A percentile compares a stretch with the other conserved stretches of the same genome.
These are phyloP conservation scores for Thripadectes ignobilis DNA, from an alignment of 2,797 vertebrate genomes.

Conservation along the genomic window DNA sequence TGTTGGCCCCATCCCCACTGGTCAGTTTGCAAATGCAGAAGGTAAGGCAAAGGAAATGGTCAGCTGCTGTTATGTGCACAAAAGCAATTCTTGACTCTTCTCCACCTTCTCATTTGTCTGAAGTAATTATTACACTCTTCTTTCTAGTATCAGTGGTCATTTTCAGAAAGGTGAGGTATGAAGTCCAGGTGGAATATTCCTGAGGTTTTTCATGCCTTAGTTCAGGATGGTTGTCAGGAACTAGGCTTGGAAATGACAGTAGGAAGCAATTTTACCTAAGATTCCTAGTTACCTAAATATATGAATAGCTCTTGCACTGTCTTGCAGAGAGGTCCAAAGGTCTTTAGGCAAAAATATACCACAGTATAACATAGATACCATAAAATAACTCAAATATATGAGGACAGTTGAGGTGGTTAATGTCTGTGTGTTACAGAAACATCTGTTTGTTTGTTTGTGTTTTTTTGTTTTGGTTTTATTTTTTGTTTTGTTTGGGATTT, in stretches of 20 bases:
- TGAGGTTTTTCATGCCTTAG: neutral
- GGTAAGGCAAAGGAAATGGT: neutral
- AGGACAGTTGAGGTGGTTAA: neutral
- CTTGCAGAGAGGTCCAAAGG: neutral
- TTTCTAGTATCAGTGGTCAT: neutral
- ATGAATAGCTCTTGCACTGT: neutral
- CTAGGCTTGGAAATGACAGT: neutral
- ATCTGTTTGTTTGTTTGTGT: too few species aligned
- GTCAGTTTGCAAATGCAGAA: neutral
- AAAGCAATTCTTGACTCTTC: neutral
- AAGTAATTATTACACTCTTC: neutral
- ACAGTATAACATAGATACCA: neutral
- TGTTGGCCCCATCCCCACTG: neutral
- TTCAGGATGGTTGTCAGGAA: neutral
- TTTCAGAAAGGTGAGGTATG: neutral
- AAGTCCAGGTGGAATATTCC: neutral
- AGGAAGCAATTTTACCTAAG: neutral
- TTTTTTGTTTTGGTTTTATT: too few species aligned
- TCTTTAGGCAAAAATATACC: neutral
- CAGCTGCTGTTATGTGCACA: neutral
- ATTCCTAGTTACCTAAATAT: neutral
- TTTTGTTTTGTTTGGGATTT: neutral
- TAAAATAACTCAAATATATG: neutral
- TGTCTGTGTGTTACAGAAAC: neutral
- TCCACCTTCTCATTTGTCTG: neutral